A percentile compares a stretch with the other conserved stretches of the same genome.
Conservation (phyloP, 1,140 invertebrate species). For the Diuraphis noxia region DNA sequence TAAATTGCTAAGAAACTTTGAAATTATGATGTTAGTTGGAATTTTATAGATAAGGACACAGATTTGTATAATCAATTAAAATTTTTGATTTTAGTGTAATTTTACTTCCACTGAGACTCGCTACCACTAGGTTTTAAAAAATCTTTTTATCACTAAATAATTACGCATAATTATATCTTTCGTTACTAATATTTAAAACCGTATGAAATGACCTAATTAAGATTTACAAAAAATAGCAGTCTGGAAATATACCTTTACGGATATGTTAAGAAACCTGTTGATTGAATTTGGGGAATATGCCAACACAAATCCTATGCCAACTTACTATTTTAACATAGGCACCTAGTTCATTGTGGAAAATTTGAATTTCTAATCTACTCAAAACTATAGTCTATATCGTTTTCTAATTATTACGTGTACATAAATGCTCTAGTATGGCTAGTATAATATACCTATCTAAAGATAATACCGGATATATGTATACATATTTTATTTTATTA, state of each 20-base stretch:
- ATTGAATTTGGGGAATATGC: background rate
- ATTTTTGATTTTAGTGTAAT: background rate
- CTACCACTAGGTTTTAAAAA: too few species aligned
- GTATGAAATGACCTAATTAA: background rate
- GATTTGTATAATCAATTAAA: background rate
- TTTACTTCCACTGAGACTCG: background rate
- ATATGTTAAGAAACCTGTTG: slow-evolving; percentile 4
- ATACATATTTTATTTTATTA: background rate
- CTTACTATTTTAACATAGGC: background rate
- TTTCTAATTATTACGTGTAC: background rate
- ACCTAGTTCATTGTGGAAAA: background rate
- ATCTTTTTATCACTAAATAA: background rate
- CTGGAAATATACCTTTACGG: background rate
- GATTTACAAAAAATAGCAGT: background rate
- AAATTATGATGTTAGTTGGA: background rate
- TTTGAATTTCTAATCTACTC: background rate
- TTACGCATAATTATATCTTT: background rate
- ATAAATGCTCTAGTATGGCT: background rate
- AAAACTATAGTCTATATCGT: background rate
- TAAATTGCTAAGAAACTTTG: background rate
- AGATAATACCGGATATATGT: background rate
- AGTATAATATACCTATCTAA: background rate
- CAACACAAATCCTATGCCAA: background rate
- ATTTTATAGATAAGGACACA: background rate
- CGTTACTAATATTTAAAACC: background rate